A percentile compares a stretch with the other conserved stretches of the same genome.
These are phyloP conservation scores for Ammodramus savannarum DNA, from an alignment of 2,113 vertebrate genomes.

Conservation along the genomic window DNA sequence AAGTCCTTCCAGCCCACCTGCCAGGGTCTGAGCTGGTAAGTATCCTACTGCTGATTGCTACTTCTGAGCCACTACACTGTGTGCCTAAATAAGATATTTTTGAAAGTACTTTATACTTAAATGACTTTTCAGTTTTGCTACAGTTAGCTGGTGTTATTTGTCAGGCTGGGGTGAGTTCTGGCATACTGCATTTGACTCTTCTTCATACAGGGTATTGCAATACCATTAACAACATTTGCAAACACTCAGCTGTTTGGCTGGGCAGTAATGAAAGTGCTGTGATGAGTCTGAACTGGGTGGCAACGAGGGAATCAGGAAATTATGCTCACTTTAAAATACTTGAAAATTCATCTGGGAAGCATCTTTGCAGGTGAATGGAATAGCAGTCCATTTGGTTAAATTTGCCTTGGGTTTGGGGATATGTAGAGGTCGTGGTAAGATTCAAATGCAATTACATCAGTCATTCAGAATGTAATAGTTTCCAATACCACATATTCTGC, in stretches of 20 bases:
- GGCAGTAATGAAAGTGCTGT: background rate
- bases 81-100: background rate
- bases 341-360: conserved; percentile 1
- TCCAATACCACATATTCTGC: background rate
- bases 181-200: background rate
- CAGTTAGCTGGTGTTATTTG: background rate
- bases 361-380: background rate
- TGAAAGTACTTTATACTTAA: background rate
- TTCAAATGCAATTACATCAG: background rate
- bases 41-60: background rate
- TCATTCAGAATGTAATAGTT: background rate
- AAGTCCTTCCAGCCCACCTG: background rate
- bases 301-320: background rate
- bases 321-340: background rate
- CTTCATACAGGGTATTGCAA: background rate
- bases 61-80: background rate
- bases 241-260: background rate
- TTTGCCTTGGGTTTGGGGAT: background rate
- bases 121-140: background rate
- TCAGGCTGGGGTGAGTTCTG: background rate
- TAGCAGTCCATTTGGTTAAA: background rate
- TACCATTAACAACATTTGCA: background rate
- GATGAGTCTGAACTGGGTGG: background rate
- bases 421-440: background rate
- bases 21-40: background rate